Evolutionary conservation across 2,888 invertebrate genomes (phyloP).

Genomic region (Meta bourneti): DNA sequence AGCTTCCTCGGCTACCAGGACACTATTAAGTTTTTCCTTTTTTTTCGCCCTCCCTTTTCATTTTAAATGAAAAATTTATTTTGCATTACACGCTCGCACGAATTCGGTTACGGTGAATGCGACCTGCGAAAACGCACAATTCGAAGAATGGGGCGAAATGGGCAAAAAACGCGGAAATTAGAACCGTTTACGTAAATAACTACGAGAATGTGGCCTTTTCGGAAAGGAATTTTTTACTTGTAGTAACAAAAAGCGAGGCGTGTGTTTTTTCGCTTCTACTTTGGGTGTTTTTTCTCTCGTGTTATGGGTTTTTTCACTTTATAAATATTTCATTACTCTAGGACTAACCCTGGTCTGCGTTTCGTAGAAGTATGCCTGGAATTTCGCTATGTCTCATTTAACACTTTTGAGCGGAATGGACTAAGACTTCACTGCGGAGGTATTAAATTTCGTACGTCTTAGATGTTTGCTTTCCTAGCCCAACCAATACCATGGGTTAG

Average conservation of each 20-base stretch:
- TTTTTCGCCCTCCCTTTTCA: neutral
- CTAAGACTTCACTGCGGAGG: too few species aligned
- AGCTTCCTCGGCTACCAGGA: neutral
- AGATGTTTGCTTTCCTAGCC: too few species aligned
- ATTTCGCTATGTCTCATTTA: conserved; percentile 55
- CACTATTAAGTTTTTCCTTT: conserved; percentile 39
- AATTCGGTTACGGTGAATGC: conserved; percentile 12
- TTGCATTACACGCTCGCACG: conserved; percentile 58
- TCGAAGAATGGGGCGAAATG: neutral
- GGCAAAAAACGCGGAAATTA: conserved; percentile 44
- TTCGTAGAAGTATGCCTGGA: conserved; percentile 32
- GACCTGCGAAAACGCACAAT: neutral
- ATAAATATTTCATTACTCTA: conserved; percentile 55
- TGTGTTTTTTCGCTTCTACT: neutral
- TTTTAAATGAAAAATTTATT: conserved; percentile 57
- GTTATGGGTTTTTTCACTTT: conserved; percentile 31
- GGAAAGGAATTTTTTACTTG: too few species aligned
- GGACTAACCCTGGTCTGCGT: neutral
- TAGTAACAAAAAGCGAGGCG: conserved; percentile 22
- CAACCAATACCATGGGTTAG: too few species aligned
- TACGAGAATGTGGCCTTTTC: neutral
- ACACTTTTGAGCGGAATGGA: neutral
- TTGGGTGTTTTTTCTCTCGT: conserved; percentile 5
- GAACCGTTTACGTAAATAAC: conserved; percentile 52
- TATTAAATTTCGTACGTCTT: too few species aligned